phyloP scores from a whole-genome alignment of 1,140 invertebrate species.

The Anastrepha obliqua region DNA sequence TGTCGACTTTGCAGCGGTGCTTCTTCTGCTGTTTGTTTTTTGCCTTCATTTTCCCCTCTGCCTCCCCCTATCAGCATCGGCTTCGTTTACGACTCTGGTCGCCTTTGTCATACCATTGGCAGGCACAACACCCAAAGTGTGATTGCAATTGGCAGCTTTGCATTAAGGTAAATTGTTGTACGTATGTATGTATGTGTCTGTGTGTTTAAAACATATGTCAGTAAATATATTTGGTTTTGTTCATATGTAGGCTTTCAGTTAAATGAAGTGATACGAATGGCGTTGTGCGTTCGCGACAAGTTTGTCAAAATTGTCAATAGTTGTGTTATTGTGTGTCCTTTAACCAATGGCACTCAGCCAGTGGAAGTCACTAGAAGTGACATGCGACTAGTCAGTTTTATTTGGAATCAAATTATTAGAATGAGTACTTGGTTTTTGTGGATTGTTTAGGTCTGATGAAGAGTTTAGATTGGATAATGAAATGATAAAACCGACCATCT shows the following conservation, averaged over 20 bases:
- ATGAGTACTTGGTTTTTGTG: too few relatives aligned
- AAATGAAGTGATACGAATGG: not conserved
- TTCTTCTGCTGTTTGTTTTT: not conserved
- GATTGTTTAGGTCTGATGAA: too few relatives aligned
- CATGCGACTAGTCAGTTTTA: too few relatives aligned
- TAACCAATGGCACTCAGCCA: not conserved
- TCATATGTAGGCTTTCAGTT: not conserved
- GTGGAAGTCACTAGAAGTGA: not conserved
- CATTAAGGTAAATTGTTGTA: not conserved
- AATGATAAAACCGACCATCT: too few relatives aligned
- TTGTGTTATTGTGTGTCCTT: slow-evolving; percentile 40
- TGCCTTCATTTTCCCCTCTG: not conserved
- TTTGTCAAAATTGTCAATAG: slow-evolving; percentile 29
- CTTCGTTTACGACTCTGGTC: not conserved
- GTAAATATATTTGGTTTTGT: too few relatives aligned
- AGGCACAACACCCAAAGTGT: not conserved
- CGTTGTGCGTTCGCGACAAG: not conserved
- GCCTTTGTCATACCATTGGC: slow-evolving; percentile 28
- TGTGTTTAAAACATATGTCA: too few relatives aligned
- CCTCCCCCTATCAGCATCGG: not conserved
- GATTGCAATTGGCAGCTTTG: not conserved
- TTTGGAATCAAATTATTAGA: too few relatives aligned
- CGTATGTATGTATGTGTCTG: not conserved
- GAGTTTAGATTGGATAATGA: too few relatives aligned
- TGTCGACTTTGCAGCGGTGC: too few relatives aligned